phyloP scores from a whole-genome alignment of 2,888 invertebrate species.

The Tridacna gigas region DNA sequence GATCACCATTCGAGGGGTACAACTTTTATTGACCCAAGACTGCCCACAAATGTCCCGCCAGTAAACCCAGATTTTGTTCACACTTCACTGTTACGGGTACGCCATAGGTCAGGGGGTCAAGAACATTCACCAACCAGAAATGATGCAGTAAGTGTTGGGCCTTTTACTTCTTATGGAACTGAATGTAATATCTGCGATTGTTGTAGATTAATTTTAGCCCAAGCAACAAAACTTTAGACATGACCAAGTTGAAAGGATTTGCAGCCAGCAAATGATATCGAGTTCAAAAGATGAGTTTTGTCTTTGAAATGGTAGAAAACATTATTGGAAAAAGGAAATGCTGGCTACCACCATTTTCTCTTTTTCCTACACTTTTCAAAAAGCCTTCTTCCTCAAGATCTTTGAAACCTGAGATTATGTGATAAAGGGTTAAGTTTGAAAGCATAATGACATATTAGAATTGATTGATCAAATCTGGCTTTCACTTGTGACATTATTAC shows the following conservation, averaged over 20 bases:
- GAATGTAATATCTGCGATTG: too few relatives aligned
- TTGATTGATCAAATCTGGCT: too few relatives aligned
- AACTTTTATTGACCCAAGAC: conserved; percentile 98
- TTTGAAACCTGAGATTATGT: not conserved
- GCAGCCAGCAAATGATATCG: too few relatives aligned
- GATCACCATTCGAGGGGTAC: conserved; percentile 97
- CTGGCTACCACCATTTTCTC: not conserved
- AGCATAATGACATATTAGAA: too few relatives aligned
- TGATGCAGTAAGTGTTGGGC: conserved; percentile 57
- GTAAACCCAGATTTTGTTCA: conserved; percentile 80
- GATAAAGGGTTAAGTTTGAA: not conserved
- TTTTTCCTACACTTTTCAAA: not conserved
- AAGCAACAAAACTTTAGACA: not conserved
- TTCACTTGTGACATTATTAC: too few relatives aligned
- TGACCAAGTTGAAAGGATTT: not conserved
- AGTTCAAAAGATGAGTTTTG: too few relatives aligned
- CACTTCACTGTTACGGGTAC: conserved; percentile 70
- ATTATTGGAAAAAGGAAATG: not conserved
- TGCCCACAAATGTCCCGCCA: conserved; percentile 91
- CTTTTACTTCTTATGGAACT: too few relatives aligned
- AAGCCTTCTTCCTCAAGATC: not conserved
- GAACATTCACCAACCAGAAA: conserved; percentile 65
- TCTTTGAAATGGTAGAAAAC: not conserved
- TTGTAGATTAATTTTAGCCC: too few relatives aligned
- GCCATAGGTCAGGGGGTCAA: conserved; percentile 69